Evolutionary conservation across 1,140 invertebrate genomes (phyloP), one percentile per base, ranked within the genome.

Genomic region (Lepidostoma basale): DNA sequence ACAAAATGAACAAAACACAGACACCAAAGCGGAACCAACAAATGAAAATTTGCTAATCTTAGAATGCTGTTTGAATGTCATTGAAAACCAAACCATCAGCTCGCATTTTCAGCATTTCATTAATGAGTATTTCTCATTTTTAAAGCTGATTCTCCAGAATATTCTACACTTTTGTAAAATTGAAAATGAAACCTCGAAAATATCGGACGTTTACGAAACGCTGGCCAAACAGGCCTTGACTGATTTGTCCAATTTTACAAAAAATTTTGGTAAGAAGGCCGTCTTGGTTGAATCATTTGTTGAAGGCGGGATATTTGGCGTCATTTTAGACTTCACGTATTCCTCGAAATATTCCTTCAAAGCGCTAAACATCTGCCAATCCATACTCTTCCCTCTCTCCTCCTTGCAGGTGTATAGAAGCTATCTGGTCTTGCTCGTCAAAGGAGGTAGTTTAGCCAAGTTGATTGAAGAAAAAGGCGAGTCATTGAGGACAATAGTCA

Each of bases 401-500:
- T 66, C 62, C 0, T 23, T 59, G 16, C 26, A 26, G n/a, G 26
- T 66, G 16, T 72, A 45, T 44, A 65, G 47, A 56, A 54, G 26
- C 16, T 72, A 68, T 66, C 16, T 68, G 0, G 5, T 22, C 8
- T 20, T 62, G 5, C 42, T 72, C 12, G 22, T 72, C 8, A 58
- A 36, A 42, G 62, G 62, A 0, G 25, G 22, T n/a, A 60, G 47
- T 66, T 26, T 72, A 14, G 28, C 25, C 5, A 25, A 42, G 1
- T 45, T 72, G 30, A 68, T 72, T 20, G 60, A 68, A 45, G 62
- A 72, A 62, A 68, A 62, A 36, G 66, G 66, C 1, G 70, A 72
- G 45, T 22, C 36, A 0, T 45, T 72, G 12, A 28, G 62, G 20
- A 54, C 70, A 0, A 49, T 72, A 12, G 67, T 72, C 3, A 66